Conservation (phyloP, 2,888 invertebrate genomes). For the Agrypnus murinus region DNA sequence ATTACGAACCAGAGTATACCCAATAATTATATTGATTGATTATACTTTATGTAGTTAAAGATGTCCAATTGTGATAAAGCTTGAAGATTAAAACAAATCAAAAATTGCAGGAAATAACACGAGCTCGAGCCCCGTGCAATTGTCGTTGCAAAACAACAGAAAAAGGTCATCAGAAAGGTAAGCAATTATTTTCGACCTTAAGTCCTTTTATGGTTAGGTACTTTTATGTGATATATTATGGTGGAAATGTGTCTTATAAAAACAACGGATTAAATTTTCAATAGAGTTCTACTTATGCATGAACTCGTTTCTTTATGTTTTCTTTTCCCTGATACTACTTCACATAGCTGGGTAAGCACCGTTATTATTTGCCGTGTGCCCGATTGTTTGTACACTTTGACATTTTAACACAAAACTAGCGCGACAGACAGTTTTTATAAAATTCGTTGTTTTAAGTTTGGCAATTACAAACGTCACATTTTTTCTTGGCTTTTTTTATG, state of each 20-base stretch:
- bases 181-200: slow-evolving; percentile 52
- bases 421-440: too few species aligned
- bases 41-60: slow-evolving; percentile 28
- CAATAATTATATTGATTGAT: slow-evolving; percentile 41
- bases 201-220: slow-evolving; percentile 40
- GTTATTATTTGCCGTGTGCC: slow-evolving; percentile 39
- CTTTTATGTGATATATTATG: slow-evolving; percentile 1
- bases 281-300: slow-evolving; percentile 25
- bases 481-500: slow-evolving; percentile 31
- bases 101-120: slow-evolving; percentile 32
- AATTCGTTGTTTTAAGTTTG: slow-evolving; percentile 57
- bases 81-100: slow-evolving; percentile 8
- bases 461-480: slow-evolving; percentile 54
- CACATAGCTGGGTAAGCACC: slow-evolving; percentile 36
- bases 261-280: slow-evolving; percentile 2
- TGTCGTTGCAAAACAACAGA: slow-evolving; percentile 44
- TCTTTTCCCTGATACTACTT: slow-evolving; percentile 1
- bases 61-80: slow-evolving; percentile 24
- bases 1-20: slow-evolving; percentile 4
- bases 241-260: not conserved
- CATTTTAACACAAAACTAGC: slow-evolving; percentile 25
- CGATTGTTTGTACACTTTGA: slow-evolving; percentile 32
- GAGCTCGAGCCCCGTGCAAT: slow-evolving; percentile 59
- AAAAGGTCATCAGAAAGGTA: slow-evolving; percentile 62
- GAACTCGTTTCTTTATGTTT: slow-evolving; percentile 37